These are phyloP conservation scores for Watsonalla binaria DNA, from an alignment of 2,888 invertebrate species.

Conservation along the genomic window DNA sequence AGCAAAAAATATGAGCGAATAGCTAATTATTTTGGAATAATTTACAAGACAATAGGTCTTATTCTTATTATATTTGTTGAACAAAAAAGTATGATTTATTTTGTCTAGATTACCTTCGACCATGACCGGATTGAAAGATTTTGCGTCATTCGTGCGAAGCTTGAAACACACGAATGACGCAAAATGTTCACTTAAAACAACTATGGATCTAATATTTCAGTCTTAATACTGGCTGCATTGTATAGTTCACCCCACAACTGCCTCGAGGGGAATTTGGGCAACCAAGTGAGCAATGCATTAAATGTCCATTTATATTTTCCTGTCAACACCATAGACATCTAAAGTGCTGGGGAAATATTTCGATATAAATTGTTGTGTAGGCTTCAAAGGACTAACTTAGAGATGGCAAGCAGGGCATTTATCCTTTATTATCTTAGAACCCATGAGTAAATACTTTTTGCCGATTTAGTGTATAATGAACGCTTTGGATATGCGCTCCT, in stretches of 20 bases:
- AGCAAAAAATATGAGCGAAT: background rate
- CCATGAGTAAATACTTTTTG: too few species aligned
- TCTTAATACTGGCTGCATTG: background rate
- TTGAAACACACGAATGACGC: too few species aligned
- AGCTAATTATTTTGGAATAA: background rate
- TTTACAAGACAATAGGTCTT: background rate
- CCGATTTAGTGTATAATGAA: too few species aligned
- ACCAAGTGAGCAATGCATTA: slow-evolving; percentile 32
- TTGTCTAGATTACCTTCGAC: background rate
- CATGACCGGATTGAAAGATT: too few species aligned
- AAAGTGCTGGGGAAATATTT: slow-evolving; percentile 4
- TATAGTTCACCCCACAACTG: slow-evolving; percentile 6
- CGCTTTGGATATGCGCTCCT: too few species aligned
- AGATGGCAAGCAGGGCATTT: too few species aligned
- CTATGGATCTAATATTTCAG: background rate
- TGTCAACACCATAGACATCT: slow-evolving; percentile 25
- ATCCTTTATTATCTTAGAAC: too few species aligned
- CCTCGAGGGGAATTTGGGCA: slow-evolving; percentile 17
- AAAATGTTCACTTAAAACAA: too few species aligned
- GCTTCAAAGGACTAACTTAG: too few species aligned
- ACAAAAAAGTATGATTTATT: background rate
- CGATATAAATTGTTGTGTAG: too few species aligned
- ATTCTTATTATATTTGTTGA: background rate
- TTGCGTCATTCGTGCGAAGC: too few species aligned
- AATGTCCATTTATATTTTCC: slow-evolving; percentile 40